Conservation (phyloP, 2,113 vertebrate species). For the Chunga burmeisteri region DNA sequence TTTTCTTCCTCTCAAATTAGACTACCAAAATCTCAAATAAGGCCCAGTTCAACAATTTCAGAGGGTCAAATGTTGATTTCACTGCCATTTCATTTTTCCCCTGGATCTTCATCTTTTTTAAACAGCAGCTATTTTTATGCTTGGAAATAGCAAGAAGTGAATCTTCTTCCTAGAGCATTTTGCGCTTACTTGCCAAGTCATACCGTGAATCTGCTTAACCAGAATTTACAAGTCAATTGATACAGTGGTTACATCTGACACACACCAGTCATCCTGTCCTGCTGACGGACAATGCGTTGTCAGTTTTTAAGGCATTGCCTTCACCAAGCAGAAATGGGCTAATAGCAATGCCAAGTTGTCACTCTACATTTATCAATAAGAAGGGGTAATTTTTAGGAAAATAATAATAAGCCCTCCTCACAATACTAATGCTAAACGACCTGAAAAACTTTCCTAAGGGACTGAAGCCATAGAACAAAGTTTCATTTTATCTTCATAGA, state of each 20-base stretch:
- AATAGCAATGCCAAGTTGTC: background rate
- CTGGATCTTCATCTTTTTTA: background rate
- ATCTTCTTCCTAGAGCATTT: background rate
- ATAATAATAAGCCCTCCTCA: slow-evolving; percentile 5
- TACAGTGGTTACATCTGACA: background rate
- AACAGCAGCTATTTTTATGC: background rate
- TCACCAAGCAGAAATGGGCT: background rate
- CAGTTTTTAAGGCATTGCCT: background rate
- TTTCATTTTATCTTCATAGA: slow-evolving; percentile 60
- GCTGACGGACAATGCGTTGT: background rate
- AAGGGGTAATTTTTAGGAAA: slow-evolving; percentile 19
- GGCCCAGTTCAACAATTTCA: background rate
- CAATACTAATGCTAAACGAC: background rate
- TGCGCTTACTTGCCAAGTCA: background rate
- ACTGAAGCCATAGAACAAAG: slow-evolving; percentile 34
- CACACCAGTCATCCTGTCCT: background rate
- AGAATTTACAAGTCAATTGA: background rate
- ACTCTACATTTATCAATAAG: slow-evolving; percentile 11
- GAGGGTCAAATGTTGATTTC: background rate
- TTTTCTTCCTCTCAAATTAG: background rate
- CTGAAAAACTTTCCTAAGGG: slow-evolving; percentile 45
- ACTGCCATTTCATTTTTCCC: background rate
- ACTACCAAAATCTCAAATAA: background rate
- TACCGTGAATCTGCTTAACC: background rate
- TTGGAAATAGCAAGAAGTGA: background rate